Base-by-base conservation (phyloP, 1,140 invertebrate species). In the Thaumatotibia leucotreta region DNA sequence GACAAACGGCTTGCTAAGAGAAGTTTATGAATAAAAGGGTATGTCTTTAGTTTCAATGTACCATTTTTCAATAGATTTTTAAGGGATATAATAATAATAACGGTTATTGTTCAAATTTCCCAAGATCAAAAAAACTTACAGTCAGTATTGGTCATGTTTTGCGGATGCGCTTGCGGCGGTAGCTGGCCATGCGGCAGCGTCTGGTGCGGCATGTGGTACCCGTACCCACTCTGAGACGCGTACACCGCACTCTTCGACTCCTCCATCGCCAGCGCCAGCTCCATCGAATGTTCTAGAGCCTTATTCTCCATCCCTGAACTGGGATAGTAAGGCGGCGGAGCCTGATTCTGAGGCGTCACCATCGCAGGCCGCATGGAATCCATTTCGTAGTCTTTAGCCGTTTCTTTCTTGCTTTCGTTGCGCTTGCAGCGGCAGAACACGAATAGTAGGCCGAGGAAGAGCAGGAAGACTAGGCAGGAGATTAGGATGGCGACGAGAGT, bases 301-400 rank as follows among this genome's bases (percentile, higher is more conserved):
- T 98, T 98, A 86, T 98, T 98, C 88, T 98, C 97, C 88, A 97
- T 94, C 4, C 96, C 96, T n/a, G 94, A 94, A 22, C 95, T 93
- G 11, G 95, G 94, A 75, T 96, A 96, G 75, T 97, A 97, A 9
- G 97, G 97, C 1, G 96, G 96, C 39, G 96, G 95, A 6, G 95
- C 95, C 85, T 96, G 95, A 69, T 95, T 96, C 83, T 96, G 96
- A 67, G 95, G 94, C 24, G 94, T 93, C 2, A 97, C 95, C 82
- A 96, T 95, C 58, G 95, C 95, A 1, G 96, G 95, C 35, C 95
- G 93, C 68, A 94, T 93, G 0, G 96, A 95, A 81, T 97, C 96
- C 95, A 97, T 96, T 91, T 97, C 96, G 84, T 97, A 97, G 82
- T 97, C 96, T 88, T 97, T 98, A 69, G 95, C 95, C 68, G 93